Evolutionary conservation across 2,888 invertebrate species (phyloP).

Genomic region (Watsonalla binaria): DNA sequence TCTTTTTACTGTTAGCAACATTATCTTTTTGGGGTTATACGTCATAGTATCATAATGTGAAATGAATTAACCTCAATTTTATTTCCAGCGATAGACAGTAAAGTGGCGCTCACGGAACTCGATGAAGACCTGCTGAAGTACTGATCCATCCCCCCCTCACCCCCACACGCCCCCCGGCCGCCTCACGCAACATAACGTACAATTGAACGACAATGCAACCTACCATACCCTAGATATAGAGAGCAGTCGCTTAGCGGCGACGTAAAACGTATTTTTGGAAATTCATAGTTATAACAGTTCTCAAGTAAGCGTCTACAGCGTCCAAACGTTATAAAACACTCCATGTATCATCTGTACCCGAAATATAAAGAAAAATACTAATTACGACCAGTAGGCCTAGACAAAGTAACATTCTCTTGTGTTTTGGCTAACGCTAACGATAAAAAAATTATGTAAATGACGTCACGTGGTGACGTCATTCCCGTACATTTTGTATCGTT

Average conservation of each 20-base stretch:
- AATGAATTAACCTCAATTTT: conserved; percentile 1
- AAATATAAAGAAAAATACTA: no score
- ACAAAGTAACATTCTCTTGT: no score
- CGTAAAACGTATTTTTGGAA: not conserved
- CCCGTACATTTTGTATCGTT: no score
- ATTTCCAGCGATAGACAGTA: conserved; percentile 73
- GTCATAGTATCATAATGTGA: not conserved
- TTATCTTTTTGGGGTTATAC: not conserved
- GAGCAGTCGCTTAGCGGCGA: not conserved
- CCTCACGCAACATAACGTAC: conserved; percentile 9
- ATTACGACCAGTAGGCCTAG: no score
- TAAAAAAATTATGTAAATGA: no score
- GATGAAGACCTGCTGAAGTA: conserved; percentile 67
- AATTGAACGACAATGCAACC: conserved; percentile 2
- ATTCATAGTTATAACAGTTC: not conserved
- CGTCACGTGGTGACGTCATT: no score
- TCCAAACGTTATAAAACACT: not conserved
- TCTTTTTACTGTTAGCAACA: no score
- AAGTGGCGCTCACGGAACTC: conserved; percentile 63
- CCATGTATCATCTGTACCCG: no score
- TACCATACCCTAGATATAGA: not conserved
- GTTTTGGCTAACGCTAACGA: no score
- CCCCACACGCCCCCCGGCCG: conserved; percentile 1
- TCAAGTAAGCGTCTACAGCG: not conserved
- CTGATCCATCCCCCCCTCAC: conserved; percentile 30